Percentiles rank a stretch among this genome's conserved stretches.
Evolutionary conservation across 2,797 vertebrate genomes (phyloP).

Genomic region (Sandelia bainsii): DNA sequence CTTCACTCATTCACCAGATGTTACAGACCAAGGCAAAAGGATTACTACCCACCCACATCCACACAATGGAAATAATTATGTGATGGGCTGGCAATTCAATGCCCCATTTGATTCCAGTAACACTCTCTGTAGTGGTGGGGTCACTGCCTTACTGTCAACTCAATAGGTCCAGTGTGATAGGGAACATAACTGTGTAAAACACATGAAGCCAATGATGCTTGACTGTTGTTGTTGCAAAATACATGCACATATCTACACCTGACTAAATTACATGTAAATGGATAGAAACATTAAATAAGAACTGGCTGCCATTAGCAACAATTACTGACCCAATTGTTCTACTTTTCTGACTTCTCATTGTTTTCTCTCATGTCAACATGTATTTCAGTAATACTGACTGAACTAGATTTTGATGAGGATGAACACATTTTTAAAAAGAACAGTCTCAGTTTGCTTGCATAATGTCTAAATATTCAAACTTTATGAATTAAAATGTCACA

Average conservation of each 20-base stretch:
- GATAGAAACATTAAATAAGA: constrained; percentile 5
- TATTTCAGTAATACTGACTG: not conserved
- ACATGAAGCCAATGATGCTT: constrained; percentile 28
- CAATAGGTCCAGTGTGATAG: constrained; percentile 39
- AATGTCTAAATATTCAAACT: constrained; percentile 6
- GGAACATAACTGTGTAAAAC: constrained; percentile 30
- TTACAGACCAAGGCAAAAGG: constrained; percentile 59
- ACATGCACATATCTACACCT: constrained; percentile 11
- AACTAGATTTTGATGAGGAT: constrained; percentile 1
- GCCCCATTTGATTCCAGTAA: constrained; percentile 68
- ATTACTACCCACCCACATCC: constrained; percentile 50
- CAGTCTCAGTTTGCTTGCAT: constrained; percentile 4
- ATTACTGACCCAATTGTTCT: not conserved
- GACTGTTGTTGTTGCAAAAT: constrained; percentile 29
- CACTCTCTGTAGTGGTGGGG: constrained; percentile 32
- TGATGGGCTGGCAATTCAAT: constrained; percentile 65
- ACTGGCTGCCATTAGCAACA: not conserved
- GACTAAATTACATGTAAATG: constrained; percentile 3
- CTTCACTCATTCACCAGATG: constrained; percentile 74
- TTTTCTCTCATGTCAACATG: constrained; percentile 14
- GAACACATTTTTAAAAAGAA: constrained; percentile 22
- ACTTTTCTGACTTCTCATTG: not conserved
- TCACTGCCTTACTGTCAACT: constrained; percentile 47
- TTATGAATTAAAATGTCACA: constrained; percentile 37
- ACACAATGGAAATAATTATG: constrained; percentile 72